Conservation (phyloP, 2,113 vertebrate species). For the Plectropomus leopardus region DNA sequence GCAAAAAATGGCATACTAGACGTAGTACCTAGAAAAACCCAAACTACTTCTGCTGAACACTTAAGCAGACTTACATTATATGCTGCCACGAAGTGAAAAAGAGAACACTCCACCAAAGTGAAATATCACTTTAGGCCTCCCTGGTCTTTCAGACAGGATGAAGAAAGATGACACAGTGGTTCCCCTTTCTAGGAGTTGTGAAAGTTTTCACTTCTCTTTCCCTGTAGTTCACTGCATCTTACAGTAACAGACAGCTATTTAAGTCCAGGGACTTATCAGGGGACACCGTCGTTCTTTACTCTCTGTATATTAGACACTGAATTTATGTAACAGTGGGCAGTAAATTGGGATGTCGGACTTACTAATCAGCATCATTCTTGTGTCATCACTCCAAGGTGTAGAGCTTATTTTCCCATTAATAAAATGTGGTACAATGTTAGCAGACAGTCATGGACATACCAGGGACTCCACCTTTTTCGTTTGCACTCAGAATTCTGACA, state of each 20-base stretch:
- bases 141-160: not conserved
- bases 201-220: slow-evolving; percentile 26
- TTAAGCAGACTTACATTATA: not conserved
- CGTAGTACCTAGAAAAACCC: not conserved
- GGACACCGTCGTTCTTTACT: not conserved
- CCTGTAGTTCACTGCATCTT: not conserved
- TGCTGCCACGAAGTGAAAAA: not conserved
- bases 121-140: not conserved
- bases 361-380: not conserved
- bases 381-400: not conserved
- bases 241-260: not conserved
- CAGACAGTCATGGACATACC: not conserved
- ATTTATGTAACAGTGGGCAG: not conserved
- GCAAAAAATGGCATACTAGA: slow-evolving; percentile 3
- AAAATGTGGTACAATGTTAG: not conserved
- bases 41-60: not conserved
- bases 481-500: no score
- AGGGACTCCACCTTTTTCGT: not conserved
- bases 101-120: not conserved
- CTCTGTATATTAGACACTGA: not conserved
- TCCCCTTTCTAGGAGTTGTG: slow-evolving; percentile 4
- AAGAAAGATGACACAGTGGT: not conserved
- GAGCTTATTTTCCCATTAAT: not conserved
- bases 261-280: not conserved
- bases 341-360: not conserved